Evolutionary conservation across 2,113 vertebrate genomes (phyloP).

Genomic region (Daphoenositta chrysoptera): DNA sequence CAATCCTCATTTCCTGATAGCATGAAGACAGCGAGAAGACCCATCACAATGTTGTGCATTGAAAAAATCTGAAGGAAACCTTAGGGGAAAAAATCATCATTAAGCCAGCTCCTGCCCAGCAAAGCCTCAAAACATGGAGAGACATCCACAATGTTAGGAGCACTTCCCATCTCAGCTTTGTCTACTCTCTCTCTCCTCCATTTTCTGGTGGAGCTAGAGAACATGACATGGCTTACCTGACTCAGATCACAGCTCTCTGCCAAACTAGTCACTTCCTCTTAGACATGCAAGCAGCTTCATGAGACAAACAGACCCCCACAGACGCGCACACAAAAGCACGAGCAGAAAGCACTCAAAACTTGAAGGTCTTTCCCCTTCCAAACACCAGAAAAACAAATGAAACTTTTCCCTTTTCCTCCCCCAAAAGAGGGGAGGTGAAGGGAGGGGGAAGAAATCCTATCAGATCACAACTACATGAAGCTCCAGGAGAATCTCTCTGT

Average conservation of each 20-base stretch:
- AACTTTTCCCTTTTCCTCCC: slow-evolving; percentile 65
- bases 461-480: slow-evolving; percentile 57
- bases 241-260: slow-evolving; percentile 86
- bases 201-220: slow-evolving; percentile 95
- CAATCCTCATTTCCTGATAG: slow-evolving; percentile 73
- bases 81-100: slow-evolving; percentile 54
- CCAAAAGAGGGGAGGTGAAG: neutral
- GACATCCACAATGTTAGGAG: slow-evolving; percentile 75
- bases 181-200: slow-evolving; percentile 89
- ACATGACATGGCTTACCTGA: slow-evolving; percentile 88
- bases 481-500: slow-evolving; percentile 60
- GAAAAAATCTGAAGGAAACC: slow-evolving; percentile 65
- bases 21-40: slow-evolving; percentile 71
- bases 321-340: slow-evolving; percentile 58
- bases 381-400: slow-evolving; percentile 72
- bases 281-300: slow-evolving; percentile 76
- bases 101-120: slow-evolving; percentile 72
- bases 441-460: slow-evolving; percentile 20
- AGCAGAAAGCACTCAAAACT: slow-evolving; percentile 69
- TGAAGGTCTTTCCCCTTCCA: slow-evolving; percentile 73
- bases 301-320: slow-evolving; percentile 74
- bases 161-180: slow-evolving; percentile 82
- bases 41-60: slow-evolving; percentile 69
- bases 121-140: slow-evolving; percentile 77
- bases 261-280: slow-evolving; percentile 81